Evolutionary conservation across 1,140 invertebrate genomes (phyloP).

Genomic region (Camponotus vicinus): DNA sequence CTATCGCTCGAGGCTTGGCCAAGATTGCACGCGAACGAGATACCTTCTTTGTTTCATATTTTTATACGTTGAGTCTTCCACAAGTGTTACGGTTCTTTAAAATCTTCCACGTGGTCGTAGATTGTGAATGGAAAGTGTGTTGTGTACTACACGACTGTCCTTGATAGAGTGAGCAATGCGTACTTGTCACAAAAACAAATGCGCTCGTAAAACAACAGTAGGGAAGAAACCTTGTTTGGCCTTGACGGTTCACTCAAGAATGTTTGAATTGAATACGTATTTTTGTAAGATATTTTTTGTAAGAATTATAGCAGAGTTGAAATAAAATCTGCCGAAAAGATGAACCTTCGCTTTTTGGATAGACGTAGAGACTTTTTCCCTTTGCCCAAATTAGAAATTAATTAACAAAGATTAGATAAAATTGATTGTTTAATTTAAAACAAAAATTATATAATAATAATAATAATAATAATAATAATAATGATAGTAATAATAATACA

Average conservation of each 20-base stretch:
- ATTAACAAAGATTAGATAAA: conserved; percentile 12
- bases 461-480: too few species aligned
- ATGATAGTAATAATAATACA: too few species aligned
- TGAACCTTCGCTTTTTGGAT: neutral
- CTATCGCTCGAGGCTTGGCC: neutral
- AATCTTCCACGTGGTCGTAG: neutral
- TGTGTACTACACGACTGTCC: neutral
- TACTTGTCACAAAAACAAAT: too few species aligned
- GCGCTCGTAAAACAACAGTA: neutral
- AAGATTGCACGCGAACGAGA: neutral
- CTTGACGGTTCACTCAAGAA: neutral
- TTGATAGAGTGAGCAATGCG: neutral
- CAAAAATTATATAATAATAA: neutral
- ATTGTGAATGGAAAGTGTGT: neutral
- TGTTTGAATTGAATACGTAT: neutral
- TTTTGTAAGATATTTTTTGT: neutral
- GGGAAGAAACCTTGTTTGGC: too few species aligned
- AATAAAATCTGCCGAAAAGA: neutral
- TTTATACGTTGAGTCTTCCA: neutral
- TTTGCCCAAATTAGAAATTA: neutral
- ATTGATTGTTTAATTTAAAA: neutral
- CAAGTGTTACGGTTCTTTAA: neutral
- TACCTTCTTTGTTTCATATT: neutral
- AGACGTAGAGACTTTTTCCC: neutral
- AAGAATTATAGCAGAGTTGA: neutral